Percentiles rank a stretch among this genome's conserved stretches.
phyloP scores from a whole-genome alignment of 92 coral and sea anemone genomes.

The Muricea muricata region DNA sequence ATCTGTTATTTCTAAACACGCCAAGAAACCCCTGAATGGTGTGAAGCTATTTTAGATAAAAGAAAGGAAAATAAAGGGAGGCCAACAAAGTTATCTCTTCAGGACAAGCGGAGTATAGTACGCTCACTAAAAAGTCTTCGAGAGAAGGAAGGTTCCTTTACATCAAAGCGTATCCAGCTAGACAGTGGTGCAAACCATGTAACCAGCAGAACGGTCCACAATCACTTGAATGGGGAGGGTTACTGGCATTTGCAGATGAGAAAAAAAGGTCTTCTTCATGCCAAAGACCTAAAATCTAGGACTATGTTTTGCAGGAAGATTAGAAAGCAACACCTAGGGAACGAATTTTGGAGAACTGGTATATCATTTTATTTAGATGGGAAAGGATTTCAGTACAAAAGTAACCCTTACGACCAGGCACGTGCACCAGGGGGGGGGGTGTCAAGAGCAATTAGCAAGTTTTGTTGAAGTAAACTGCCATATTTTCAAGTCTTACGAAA shows the following conservation, averaged over 20 bases:
- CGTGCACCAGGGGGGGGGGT: neutral
- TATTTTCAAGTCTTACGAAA: too few relatives aligned
- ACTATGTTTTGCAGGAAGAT: constrained; percentile 1
- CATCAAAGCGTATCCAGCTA: neutral
- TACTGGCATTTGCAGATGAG: neutral
- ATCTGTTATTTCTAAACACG: too few relatives aligned
- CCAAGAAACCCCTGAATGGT: too few relatives aligned
- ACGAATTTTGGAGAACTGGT: constrained; percentile 13
- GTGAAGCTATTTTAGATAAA: neutral
- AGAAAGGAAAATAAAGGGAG: neutral
- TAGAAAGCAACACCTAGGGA: neutral
- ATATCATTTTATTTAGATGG: constrained; percentile 11
- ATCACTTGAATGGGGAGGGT: neutral
- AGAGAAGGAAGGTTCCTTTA: neutral
- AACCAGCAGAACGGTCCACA: neutral
- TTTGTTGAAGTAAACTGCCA: too few relatives aligned
- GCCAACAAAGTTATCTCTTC: neutral
- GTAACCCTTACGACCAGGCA: neutral
- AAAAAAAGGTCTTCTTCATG: constrained; percentile 8
- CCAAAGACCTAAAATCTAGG: constrained; percentile 17
- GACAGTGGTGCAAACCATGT: neutral
- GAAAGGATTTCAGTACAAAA: constrained; percentile 11
- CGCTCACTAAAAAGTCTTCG: neutral
- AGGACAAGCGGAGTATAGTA: neutral
- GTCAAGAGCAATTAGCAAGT: too few relatives aligned